Evolutionary conservation across 2,797 vertebrate genomes (phyloP).

Genomic region (Pangasius sanitwongsei): DNA sequence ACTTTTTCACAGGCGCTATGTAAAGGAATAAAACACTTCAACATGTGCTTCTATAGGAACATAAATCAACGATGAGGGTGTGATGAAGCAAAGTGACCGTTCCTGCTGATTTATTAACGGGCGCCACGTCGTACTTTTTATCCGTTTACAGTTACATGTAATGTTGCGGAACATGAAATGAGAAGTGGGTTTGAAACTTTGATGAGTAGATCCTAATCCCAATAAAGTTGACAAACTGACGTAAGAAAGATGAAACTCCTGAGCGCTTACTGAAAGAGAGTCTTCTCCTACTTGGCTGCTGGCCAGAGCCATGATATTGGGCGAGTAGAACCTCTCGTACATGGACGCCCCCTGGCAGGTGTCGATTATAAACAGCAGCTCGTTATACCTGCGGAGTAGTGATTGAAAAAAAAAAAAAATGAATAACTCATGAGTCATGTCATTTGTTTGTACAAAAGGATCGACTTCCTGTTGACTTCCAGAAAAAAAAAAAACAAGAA

Average conservation of each 20-base stretch:
- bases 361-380: constrained; percentile 97
- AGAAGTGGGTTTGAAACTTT: no score
- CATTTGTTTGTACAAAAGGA: neutral
- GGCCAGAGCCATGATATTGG: constrained; percentile 95
- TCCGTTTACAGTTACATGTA: no score
- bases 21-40: no score
- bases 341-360: constrained; percentile 99
- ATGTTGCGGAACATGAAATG: no score
- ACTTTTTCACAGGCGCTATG: no score
- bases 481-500: neutral
- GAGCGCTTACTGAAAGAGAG: constrained; percentile 89
- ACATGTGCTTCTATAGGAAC: no score
- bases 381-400: constrained; percentile 86
- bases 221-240: no score
- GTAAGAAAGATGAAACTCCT: neutral
- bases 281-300: constrained; percentile 98
- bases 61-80: no score
- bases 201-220: no score
- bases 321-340: constrained; percentile 98
- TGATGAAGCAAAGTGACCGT: no score
- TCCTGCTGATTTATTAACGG: no score
- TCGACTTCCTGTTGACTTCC: neutral
- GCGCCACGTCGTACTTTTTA: no score
- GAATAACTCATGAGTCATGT: neutral
- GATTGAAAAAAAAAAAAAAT: neutral